These are phyloP conservation scores for Lutjanus argentimaculatus DNA, from an alignment of 2,797 vertebrate genomes.

Conservation along the genomic window DNA sequence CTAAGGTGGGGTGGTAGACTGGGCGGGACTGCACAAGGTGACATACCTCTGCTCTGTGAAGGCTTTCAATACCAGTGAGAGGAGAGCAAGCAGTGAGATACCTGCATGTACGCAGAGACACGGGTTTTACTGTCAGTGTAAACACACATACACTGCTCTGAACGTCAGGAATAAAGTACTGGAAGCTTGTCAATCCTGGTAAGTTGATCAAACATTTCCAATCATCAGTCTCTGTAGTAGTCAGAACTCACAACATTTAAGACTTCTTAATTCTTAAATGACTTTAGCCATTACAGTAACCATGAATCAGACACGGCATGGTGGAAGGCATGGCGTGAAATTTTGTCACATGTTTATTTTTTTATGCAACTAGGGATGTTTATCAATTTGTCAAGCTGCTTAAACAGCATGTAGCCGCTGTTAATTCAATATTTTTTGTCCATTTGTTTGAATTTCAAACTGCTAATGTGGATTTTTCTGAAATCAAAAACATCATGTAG, in stretches of 20 bases:
- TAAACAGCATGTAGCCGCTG: not conserved
- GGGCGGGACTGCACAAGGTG: constrained; percentile 57
- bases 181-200: constrained; percentile 34
- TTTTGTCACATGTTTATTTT: not conserved
- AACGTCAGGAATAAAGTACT: constrained; percentile 23
- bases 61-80: constrained; percentile 41
- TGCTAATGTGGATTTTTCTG: not conserved
- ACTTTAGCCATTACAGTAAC: not conserved
- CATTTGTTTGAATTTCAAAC: not conserved
- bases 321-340: not conserved
- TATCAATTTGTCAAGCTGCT: not conserved
- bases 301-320: not conserved
- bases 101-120: constrained; percentile 42
- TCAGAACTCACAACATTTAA: not conserved
- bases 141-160: constrained; percentile 35
- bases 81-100: constrained; percentile 34
- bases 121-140: constrained; percentile 21
- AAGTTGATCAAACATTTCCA: constrained; percentile 40
- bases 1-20: constrained; percentile 54
- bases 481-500: not conserved
- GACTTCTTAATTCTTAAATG: not conserved
- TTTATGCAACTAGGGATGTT: not conserved
- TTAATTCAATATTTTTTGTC: not conserved
- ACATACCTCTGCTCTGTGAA: constrained; percentile 66
- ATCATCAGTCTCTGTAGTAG: not conserved